These are phyloP conservation scores for Dolichoris vasculosae DNA, from an alignment of 1,140 invertebrate genomes.

Conservation along the genomic window DNA sequence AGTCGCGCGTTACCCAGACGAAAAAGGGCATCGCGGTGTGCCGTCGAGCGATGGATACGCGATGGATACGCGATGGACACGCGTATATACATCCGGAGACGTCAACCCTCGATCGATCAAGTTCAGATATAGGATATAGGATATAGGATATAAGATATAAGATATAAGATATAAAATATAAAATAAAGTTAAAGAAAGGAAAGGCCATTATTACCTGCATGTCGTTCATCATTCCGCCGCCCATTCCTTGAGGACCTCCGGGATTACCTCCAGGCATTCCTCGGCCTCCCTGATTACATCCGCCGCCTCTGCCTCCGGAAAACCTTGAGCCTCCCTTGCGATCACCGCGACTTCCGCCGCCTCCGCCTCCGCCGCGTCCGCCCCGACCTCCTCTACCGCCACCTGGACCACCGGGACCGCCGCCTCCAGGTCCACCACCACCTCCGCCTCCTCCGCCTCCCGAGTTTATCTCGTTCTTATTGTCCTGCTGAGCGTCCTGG, in stretches of 20 bases:
- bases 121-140: no score
- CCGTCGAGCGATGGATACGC: no score
- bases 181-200: not conserved
- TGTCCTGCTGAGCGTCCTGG: constrained; percentile 60
- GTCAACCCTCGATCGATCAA: no score
- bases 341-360: constrained; percentile 59
- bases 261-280: constrained; percentile 59
- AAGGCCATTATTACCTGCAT: constrained; percentile 40
- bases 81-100: no score
- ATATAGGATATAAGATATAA: no score
- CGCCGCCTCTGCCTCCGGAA: constrained; percentile 59
- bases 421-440: not conserved
- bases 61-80: no score
- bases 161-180: no score
- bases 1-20: no score
- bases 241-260: constrained; percentile 54
- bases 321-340: constrained; percentile 66
- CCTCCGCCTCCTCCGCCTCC: constrained; percentile 55
- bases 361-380: constrained; percentile 47
- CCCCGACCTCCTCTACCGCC: constrained; percentile 52
- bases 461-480: constrained; percentile 59
- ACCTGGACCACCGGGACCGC: constrained; percentile 42
- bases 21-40: no score
- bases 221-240: constrained; percentile 48
- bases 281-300: constrained; percentile 57